phyloP scores from a whole-genome alignment of 2,888 invertebrate species.

The Meiosimyza decipiens region DNA sequence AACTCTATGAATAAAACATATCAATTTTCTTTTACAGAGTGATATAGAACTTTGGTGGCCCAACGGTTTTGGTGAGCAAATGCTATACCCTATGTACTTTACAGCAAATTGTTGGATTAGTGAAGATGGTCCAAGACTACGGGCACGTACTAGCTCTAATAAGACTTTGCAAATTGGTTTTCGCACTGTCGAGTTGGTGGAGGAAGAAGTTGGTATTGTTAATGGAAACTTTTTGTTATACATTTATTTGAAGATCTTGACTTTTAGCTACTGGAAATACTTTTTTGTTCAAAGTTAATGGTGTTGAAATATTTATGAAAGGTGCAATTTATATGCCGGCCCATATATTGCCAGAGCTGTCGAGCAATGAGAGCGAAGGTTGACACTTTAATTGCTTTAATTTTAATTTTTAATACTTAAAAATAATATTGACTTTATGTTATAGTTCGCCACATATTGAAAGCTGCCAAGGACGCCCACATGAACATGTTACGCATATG shows the following conservation, averaged over 20 bases:
- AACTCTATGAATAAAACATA: not conserved
- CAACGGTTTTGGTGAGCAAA: slow-evolving; percentile 86
- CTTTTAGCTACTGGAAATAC: slow-evolving; percentile 72
- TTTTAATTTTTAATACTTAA: not conserved
- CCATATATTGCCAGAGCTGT: slow-evolving; percentile 82
- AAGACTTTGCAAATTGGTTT: slow-evolving; percentile 82
- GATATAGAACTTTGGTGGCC: slow-evolving; percentile 90
- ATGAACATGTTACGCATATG: slow-evolving; percentile 96
- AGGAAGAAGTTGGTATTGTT: slow-evolving; percentile 70
- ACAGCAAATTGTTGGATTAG: slow-evolving; percentile 62
- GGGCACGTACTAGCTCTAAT: slow-evolving; percentile 56
- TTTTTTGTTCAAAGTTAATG: slow-evolving; percentile 91
- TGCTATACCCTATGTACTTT: slow-evolving; percentile 76
- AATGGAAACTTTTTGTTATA: not conserved
- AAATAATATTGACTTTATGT: not conserved
- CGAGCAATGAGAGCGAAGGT: slow-evolving; percentile 69
- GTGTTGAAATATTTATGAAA: slow-evolving; percentile 87
- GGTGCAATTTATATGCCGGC: slow-evolving; percentile 95
- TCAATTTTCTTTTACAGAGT: slow-evolving; percentile 55
- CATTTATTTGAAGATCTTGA: not conserved
- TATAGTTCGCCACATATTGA: slow-evolving; percentile 73
- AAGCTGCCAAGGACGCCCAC: slow-evolving; percentile 78
- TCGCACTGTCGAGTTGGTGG: slow-evolving; percentile 83
- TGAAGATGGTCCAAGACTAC: slow-evolving; percentile 44
- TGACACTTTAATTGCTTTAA: slow-evolving; percentile 40